A percentile compares a stretch with the other conserved stretches of the same genome.
phyloP scores from a whole-genome alignment of 2,888 invertebrate genomes.

The Chrysolina americana region DNA sequence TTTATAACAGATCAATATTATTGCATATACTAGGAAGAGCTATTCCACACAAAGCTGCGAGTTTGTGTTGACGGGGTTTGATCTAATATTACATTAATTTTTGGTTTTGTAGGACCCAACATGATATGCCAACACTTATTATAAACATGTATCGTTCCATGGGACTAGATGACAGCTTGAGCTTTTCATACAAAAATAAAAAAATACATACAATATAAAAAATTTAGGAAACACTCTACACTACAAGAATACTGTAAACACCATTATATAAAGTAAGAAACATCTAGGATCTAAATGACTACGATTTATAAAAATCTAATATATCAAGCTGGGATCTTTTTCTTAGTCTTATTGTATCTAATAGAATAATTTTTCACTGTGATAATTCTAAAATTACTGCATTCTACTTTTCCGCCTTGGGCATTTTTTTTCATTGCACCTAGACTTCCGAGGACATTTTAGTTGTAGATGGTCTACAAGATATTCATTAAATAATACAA shows the following conservation, averaged over 20 bases:
- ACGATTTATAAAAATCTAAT: constrained; percentile 67
- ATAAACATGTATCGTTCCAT: constrained; percentile 59
- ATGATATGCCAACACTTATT: constrained; percentile 69
- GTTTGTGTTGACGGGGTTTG: constrained; percentile 45
- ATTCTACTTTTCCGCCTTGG: constrained; percentile 31
- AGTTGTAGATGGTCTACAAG: not conserved
- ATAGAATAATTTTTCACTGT: constrained; percentile 48
- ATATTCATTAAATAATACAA: constrained; percentile 4
- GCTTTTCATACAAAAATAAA: constrained; percentile 71
- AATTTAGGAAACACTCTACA: constrained; percentile 69
- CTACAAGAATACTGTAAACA: constrained; percentile 71
- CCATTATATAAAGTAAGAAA: constrained; percentile 68
- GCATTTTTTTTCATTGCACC: constrained; percentile 17
- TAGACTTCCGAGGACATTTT: not conserved
- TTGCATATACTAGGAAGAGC: constrained; percentile 50
- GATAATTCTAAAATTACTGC: constrained; percentile 19
- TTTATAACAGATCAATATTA: constrained; percentile 55
- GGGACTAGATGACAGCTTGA: constrained; percentile 71
- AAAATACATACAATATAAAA: constrained; percentile 70
- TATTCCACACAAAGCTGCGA: constrained; percentile 40
- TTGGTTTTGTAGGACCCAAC: constrained; percentile 61
- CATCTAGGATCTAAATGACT: constrained; percentile 64
- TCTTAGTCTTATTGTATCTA: constrained; percentile 59
- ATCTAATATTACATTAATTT: constrained; percentile 48
- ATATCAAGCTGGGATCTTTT: constrained; percentile 65